These are phyloP conservation scores for Chaetodon trifascialis DNA, from an alignment of 2,113 vertebrate genomes.

Conservation along the genomic window DNA sequence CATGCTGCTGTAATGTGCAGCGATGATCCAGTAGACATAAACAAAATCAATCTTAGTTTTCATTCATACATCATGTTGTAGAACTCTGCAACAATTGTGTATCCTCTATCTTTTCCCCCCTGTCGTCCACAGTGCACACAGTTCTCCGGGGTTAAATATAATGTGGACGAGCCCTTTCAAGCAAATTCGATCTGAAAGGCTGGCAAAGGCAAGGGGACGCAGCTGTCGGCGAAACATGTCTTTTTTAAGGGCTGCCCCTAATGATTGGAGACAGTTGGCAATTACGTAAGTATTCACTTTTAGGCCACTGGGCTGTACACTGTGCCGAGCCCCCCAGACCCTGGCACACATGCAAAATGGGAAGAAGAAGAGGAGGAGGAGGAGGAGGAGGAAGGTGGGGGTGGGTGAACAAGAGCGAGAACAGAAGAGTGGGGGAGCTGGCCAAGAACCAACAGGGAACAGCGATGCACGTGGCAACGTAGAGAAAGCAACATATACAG, in stretches of 20 bases:
- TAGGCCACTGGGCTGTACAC: constrained; percentile 82
- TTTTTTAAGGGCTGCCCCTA: constrained; percentile 87
- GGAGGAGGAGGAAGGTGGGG: constrained; percentile 45
- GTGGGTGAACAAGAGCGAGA: constrained; percentile 54
- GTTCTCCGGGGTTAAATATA: constrained; percentile 80
- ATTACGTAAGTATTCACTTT: constrained; percentile 86
- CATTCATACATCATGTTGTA: constrained; percentile 38
- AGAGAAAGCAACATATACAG: constrained; percentile 62
- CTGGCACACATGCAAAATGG: constrained; percentile 79
- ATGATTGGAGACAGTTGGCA: constrained; percentile 88
- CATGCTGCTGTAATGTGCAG: constrained; percentile 12
- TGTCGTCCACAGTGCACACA: constrained; percentile 51
- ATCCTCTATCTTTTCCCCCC: constrained; percentile 43
- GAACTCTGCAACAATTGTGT: constrained; percentile 42
- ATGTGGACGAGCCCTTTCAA: constrained; percentile 80
- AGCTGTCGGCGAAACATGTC: constrained; percentile 86
- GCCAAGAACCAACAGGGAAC: constrained; percentile 67
- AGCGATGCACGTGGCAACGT: constrained; percentile 61
- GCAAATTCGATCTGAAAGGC: constrained; percentile 87
- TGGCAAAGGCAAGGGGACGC: constrained; percentile 85
- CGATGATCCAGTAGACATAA: neutral
- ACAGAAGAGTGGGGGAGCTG: constrained; percentile 58
- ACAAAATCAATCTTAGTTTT: constrained; percentile 36
- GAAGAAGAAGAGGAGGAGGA: constrained; percentile 44
- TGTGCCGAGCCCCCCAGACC: constrained; percentile 77